A percentile compares a stretch with the other conserved stretches of the same genome.
Conservation (phyloP, 2,113 vertebrate species). For the Rana temporaria region DNA sequence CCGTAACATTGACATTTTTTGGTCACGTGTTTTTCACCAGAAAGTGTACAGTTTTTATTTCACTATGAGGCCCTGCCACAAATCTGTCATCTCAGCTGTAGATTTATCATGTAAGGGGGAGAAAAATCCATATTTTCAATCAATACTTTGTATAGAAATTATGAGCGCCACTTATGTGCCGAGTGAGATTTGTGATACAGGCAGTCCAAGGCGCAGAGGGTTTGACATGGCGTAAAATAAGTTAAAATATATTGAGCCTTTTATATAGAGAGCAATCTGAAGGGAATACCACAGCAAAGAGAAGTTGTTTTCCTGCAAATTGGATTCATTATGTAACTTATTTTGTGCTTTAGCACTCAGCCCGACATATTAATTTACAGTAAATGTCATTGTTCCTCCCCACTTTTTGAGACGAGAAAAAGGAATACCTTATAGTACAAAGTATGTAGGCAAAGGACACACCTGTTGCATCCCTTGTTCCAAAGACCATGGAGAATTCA, state of each 20-base stretch:
- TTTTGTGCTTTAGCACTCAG: too few relatives aligned
- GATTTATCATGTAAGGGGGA: constrained; percentile 5
- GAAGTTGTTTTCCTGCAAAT: too few relatives aligned
- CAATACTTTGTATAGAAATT: constrained; percentile 21
- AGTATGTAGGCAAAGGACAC: too few relatives aligned
- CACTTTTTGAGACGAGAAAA: too few relatives aligned
- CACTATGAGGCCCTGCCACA: neutral
- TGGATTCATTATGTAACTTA: too few relatives aligned
- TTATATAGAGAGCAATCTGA: neutral
- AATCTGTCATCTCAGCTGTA: neutral
- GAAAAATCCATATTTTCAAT: constrained; percentile 27
- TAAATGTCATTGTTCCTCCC: too few relatives aligned
- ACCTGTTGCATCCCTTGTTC: too few relatives aligned
- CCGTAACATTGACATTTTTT: neutral
- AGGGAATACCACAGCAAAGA: neutral
- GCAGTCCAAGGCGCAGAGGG: neutral
- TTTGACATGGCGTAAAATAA: neutral
- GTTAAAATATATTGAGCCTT: neutral
- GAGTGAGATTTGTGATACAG: constrained; percentile 21
- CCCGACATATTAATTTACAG: too few relatives aligned
- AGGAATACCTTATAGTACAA: too few relatives aligned
- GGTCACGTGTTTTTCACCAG: constrained; percentile 12
- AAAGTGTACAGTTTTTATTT: constrained; percentile 16
- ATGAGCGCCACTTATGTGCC: constrained; percentile 2
- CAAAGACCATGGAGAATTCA: too few relatives aligned